These are phyloP conservation scores for Tachina fera DNA, from an alignment of 2,888 invertebrate species.

Conservation along the genomic window DNA sequence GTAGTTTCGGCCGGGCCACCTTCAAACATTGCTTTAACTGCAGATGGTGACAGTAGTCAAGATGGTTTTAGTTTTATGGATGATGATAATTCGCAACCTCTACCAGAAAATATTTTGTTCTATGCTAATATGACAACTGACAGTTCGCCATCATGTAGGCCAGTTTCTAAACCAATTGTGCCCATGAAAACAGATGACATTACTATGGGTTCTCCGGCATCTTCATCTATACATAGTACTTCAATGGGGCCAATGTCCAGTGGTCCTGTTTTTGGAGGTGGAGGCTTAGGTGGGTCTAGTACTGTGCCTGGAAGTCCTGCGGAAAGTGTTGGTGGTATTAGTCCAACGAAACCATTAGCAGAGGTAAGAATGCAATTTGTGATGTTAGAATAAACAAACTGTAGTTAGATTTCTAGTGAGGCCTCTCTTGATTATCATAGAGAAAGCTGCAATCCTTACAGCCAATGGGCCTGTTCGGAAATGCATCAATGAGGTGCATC, in stretches of 20 bases:
- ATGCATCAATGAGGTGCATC: background rate
- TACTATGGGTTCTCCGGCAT: conserved; percentile 74
- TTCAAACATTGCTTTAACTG: conserved; percentile 58
- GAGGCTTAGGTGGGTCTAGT: conserved; percentile 9
- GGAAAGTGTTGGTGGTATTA: conserved; percentile 60
- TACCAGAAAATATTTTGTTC: conserved; percentile 81
- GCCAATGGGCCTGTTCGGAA: background rate
- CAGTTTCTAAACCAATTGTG: conserved; percentile 81
- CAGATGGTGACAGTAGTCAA: conserved; percentile 84
- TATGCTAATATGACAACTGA: conserved; percentile 82
- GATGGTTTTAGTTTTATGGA: conserved; percentile 86
- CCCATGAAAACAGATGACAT: conserved; percentile 79
- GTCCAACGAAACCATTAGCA: conserved; percentile 76
- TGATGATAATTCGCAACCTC: conserved; percentile 83
- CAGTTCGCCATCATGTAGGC: conserved; percentile 81
- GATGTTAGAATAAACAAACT: background rate
- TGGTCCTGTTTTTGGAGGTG: conserved; percentile 48
- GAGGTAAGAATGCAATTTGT: conserved; percentile 74
- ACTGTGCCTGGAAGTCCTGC: conserved; percentile 20
- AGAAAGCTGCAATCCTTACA: too few relatives aligned
- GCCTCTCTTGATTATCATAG: too few relatives aligned
- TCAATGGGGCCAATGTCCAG: conserved; percentile 65
- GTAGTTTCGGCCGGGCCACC: conserved; percentile 56
- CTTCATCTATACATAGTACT: conserved; percentile 74
- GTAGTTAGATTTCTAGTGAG: background rate